Evolutionary conservation across 2,797 vertebrate genomes (phyloP), one percentile per base, ranked within the genome.

Genomic region (Brotula barbata): DNA sequence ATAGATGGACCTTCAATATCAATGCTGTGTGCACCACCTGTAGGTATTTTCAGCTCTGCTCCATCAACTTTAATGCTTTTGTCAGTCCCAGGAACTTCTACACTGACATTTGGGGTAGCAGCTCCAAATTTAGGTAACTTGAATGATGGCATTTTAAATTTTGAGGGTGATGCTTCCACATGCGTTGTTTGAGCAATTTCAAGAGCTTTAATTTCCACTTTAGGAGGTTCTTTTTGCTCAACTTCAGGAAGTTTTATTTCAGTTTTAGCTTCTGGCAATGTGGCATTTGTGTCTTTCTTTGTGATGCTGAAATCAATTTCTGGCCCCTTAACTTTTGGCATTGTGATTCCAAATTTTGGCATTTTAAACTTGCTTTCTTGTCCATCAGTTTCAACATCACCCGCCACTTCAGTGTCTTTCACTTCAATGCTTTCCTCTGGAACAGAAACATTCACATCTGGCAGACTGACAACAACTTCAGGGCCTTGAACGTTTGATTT

Each of bases 101-200:
- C 43, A 22, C 22, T 47, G 8, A 67, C 17, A 8, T 49, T 62
- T 54, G 73, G 43, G 25, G 53, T 51, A 17, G 34, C 2, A 17
- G 14, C 49, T 53, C 69, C 75, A 77, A 84, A 87, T 71, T 47
- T 82, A 0, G 81, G 82, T 12, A 79, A 28, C 7, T 21, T 79
- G 5, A 79, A 67, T 25, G 43, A 43, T 50, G 81, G 71, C 49
- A 68, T 72, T 44, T 88, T 77, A 6, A 73, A 8, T 64, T 71
- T 86, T 58, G 65, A 66, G 25, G 71, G 57, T 8, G 71, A 68
- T 17, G 14, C 55, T 56, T 68, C 33, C 40, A 23, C 10, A 49
- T 51, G 6, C 19, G 34, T 42, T 17, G 16, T 6, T 37, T 65
- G 21, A 51, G 37, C 34, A 45, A 47, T 50, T 2, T 63, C 53